Base-by-base conservation (phyloP, 2,113 vertebrate species). In the Pseudonaja textilis region DNA sequence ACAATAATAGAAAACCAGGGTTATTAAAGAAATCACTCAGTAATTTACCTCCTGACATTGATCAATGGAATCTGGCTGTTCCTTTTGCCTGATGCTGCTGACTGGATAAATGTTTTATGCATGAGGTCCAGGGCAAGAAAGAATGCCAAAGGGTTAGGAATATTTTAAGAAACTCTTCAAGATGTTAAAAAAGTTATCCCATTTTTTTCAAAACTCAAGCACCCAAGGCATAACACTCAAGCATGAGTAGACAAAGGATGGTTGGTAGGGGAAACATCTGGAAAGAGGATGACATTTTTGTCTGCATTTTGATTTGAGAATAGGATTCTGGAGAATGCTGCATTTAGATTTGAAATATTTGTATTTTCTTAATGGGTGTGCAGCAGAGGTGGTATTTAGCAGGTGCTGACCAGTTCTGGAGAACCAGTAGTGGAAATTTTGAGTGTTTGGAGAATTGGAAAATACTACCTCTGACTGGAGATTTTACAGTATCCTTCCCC, bases 21-120 rank as follows among this genome's bases (percentile, higher is more conserved):
- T 97, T 98, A 98, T 98, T 97, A 98, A 97, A 97, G 96, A 96
- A 97, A 96, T 96, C 95, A 96, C 97, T 97, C 92, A 96, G 97
- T 97, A 97, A 97, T 98, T 97, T 97, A 97, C 95, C 93, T 94
- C 92, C 94, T 97, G 98, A 98, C 98, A 86, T 96, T 99, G 98
- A 99, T 98, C 97, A 98, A 99, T 99, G 98, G 97, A 96, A 96
- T 97, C 97, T 97, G 96, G 97, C 98, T 97, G 94, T 96, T 97
- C 96, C 96, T 97, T 96, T 97, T 97, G 97, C 97, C 98, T 97
- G 97, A 98, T 97, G 97, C 96, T 99, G 98, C 98, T 99, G 98
- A 98, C 98, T 98, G 98, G 98, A 96, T 97, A 95, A 96, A 98
- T 98, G 98, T 98, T 98, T 99, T 98, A 99, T 99, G 98, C 98